Evolutionary conservation across 2,888 invertebrate species (phyloP).

Genomic region (Drosophila melanosoma): DNA sequence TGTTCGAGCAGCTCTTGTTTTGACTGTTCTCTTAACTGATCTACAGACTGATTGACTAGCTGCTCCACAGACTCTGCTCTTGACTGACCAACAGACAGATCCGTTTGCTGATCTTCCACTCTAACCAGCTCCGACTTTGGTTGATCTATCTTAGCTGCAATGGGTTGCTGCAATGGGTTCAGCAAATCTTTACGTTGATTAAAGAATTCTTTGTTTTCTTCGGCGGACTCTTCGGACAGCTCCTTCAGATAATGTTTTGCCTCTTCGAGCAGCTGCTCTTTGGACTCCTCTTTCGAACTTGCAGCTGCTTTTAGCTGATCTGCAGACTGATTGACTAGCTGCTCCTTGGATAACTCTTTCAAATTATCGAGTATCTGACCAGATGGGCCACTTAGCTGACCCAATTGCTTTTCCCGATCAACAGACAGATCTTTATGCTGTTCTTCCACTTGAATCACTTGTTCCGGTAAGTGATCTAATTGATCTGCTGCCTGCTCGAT

Average conservation of each 20-base stretch:
- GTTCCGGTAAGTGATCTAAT: background rate
- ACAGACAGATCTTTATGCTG: background rate
- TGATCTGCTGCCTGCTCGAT: slow-evolving; percentile 1
- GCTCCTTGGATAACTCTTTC: background rate
- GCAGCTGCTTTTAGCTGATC: background rate
- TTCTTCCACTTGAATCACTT: background rate
- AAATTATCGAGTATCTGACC: background rate
- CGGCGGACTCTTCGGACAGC: too few relatives aligned
- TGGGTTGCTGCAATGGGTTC: background rate
- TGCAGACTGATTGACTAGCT: background rate
- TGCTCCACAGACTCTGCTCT: background rate
- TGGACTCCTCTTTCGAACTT: too few relatives aligned
- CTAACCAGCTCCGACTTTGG: background rate
- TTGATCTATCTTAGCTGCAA: background rate
- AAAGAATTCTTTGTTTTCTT: too few relatives aligned
- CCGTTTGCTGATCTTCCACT: background rate
- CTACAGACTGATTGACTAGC: background rate
- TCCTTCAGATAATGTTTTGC: too few relatives aligned
- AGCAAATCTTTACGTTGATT: background rate
- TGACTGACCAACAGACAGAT: background rate
- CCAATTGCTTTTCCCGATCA: background rate
- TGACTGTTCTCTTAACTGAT: too few relatives aligned
- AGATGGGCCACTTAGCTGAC: too few relatives aligned
- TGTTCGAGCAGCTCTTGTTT: background rate
- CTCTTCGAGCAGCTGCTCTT: too few relatives aligned